These are phyloP conservation scores for Hippopotamyrus pictus DNA, from an alignment of 2,797 vertebrate species.

Conservation along the genomic window DNA sequence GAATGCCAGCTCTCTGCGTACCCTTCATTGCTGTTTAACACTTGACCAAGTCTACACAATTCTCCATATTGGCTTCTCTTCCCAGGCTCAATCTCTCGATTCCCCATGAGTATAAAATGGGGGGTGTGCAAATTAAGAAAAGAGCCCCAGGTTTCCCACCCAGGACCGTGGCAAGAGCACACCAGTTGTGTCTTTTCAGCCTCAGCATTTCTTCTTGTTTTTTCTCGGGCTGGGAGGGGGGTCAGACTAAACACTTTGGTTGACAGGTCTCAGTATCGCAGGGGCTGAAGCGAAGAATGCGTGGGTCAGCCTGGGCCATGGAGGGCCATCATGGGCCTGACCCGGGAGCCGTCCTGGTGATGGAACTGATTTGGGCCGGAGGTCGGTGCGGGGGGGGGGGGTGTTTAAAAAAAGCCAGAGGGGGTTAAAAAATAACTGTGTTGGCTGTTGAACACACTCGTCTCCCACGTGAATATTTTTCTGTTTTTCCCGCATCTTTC, in stretches of 20 bases:
- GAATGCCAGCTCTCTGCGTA: not conserved
- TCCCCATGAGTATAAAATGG: not conserved
- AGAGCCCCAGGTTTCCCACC: slow-evolving; percentile 7
- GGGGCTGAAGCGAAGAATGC: slow-evolving; percentile 60
- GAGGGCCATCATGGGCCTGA: slow-evolving; percentile 32
- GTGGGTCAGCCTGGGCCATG: slow-evolving; percentile 41
- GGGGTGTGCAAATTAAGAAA: slow-evolving; percentile 7
- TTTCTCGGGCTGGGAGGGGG: slow-evolving; percentile 42
- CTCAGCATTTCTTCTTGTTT: slow-evolving; percentile 63
- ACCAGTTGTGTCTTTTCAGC: slow-evolving; percentile 67
- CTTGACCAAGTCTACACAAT: not conserved
- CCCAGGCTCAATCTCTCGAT: not conserved
- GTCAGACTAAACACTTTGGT: slow-evolving; percentile 63
- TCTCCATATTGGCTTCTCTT: not conserved
- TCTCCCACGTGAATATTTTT: slow-evolving; percentile 44
- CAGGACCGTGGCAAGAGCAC: slow-evolving; percentile 39
- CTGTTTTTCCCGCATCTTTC: not conserved
- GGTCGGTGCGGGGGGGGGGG: slow-evolving; percentile 34
- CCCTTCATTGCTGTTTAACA: not conserved
- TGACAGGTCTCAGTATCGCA: slow-evolving; percentile 61
- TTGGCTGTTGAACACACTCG: slow-evolving; percentile 40
- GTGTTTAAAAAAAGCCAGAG: slow-evolving; percentile 38
- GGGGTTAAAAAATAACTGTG: not conserved
- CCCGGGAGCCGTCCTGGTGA: slow-evolving; percentile 48
- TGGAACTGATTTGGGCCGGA: slow-evolving; percentile 40